Conservation (phyloP, 2,797 vertebrate genomes). For the Botia almorhae region DNA sequence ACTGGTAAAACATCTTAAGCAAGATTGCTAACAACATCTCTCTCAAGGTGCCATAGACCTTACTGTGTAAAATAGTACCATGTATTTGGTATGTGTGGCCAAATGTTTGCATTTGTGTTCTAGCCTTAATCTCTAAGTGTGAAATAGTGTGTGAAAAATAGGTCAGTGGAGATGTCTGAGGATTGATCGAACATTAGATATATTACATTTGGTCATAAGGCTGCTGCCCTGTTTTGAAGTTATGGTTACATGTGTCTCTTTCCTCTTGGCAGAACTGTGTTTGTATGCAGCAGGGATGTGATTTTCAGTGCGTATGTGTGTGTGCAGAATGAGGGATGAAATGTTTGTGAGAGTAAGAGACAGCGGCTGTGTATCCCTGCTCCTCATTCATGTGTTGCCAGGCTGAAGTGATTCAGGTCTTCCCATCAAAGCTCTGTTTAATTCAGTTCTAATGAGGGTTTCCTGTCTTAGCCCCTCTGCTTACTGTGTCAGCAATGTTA, state of each 20-base stretch:
- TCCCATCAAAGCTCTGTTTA: conserved; percentile 79
- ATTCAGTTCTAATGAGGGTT: conserved; percentile 79
- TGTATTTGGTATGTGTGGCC: too few relatives aligned
- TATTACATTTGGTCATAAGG: too few relatives aligned
- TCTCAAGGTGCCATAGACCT: too few relatives aligned
- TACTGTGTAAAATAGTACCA: too few relatives aligned
- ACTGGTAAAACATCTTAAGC: too few relatives aligned
- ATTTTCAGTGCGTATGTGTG: background rate
- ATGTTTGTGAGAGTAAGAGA: conserved; percentile 27
- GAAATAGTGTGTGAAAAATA: too few relatives aligned
- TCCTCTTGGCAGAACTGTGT: too few relatives aligned
- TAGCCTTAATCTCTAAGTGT: too few relatives aligned
- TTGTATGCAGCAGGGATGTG: background rate
- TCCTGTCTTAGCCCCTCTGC: conserved; percentile 64
- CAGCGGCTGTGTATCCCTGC: conserved; percentile 68
- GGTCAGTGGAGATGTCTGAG: background rate
- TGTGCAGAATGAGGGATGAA: background rate
- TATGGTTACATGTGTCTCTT: background rate
- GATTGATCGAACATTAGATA: background rate
- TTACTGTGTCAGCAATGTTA: conserved; percentile 61
- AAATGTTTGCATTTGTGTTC: too few relatives aligned
- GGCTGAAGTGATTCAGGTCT: conserved; percentile 74
- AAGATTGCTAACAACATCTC: too few relatives aligned
- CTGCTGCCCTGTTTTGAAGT: background rate
- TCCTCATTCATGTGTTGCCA: conserved; percentile 83